phyloP scores from a whole-genome alignment of 1,140 invertebrate species.

The Hycleus phaleratus region DNA sequence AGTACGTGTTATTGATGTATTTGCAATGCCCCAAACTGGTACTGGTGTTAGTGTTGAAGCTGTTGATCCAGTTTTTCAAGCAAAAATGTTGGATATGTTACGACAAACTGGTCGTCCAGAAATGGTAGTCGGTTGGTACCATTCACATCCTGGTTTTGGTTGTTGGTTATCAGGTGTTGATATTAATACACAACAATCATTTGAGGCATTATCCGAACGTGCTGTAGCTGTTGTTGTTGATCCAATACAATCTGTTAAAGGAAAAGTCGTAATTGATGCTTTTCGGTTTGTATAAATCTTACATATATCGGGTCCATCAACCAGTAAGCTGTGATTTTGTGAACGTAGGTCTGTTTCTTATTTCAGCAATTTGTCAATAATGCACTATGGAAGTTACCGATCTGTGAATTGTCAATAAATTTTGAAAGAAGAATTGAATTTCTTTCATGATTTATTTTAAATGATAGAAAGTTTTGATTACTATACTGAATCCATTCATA shows the following conservation, averaged over 20 bases:
- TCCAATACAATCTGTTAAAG: constrained; percentile 99
- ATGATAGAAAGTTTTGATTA: too few species aligned
- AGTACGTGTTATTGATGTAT: constrained; percentile 98
- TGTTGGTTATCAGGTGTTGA: constrained; percentile 99
- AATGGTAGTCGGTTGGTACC: constrained; percentile 99
- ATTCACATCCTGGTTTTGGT: constrained; percentile 99
- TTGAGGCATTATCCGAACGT: constrained; percentile 95
- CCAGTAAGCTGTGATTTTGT: too few species aligned
- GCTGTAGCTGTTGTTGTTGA: constrained; percentile 99
- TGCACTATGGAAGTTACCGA: too few species aligned
- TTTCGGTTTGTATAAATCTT: constrained; percentile 44
- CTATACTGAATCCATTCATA: too few species aligned
- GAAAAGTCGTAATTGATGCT: constrained; percentile 92
- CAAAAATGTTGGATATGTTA: constrained; percentile 99
- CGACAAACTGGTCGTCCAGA: constrained; percentile 98
- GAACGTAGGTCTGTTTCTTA: too few species aligned
- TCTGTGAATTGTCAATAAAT: too few species aligned
- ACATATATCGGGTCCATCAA: too few species aligned
- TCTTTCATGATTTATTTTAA: too few species aligned
- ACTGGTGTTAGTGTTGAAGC: constrained; percentile 97
- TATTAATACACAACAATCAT: constrained; percentile 99
- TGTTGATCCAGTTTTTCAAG: constrained; percentile 99
- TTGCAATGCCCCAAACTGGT: constrained; percentile 99
- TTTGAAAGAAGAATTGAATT: too few species aligned
- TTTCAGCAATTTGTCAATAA: too few species aligned